phyloP scores from a whole-genome alignment of 2,113 vertebrate genomes.

The Phylloscopus trochilus region DNA sequence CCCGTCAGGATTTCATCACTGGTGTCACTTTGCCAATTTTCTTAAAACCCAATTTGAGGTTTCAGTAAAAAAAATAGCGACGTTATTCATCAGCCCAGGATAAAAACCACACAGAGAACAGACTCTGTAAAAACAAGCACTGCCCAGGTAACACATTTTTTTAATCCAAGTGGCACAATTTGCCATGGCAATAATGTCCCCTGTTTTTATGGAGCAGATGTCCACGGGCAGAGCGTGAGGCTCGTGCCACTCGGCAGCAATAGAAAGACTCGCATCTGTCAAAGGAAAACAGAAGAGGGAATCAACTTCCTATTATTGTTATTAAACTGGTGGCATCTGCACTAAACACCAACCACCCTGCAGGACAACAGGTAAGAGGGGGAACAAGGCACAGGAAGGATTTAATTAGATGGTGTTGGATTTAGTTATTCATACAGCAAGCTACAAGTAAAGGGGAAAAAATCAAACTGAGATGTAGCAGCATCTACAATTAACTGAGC shows the following conservation, averaged over 20 bases:
- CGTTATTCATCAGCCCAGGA: background rate
- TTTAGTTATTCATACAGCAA: background rate
- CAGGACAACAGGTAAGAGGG: background rate
- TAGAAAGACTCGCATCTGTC: conserved; percentile 42
- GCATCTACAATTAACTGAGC: background rate
- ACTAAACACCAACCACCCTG: background rate
- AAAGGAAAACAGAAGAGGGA: conserved; percentile 49
- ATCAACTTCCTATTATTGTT: conserved; percentile 32
- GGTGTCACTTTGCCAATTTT: background rate
- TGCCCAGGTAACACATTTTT: conserved; percentile 6
- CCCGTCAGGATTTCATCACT: background rate
- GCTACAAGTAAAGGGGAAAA: background rate
- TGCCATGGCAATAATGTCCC: background rate
- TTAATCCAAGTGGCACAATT: conserved; percentile 4
- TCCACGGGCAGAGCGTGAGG: background rate
- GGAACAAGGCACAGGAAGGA: background rate
- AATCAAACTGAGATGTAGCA: background rate
- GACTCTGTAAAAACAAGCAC: background rate
- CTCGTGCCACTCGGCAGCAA: background rate
- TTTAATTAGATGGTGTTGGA: background rate
- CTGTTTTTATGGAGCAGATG: conserved; percentile 52
- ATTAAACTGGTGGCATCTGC: background rate
- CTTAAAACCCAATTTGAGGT: background rate
- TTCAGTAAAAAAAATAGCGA: background rate
- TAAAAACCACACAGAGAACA: background rate